A percentile compares a stretch with the other conserved stretches of the same genome.
These are phyloP conservation scores for Eutrigla gurnardus DNA, from an alignment of 2,797 vertebrate genomes.

Conservation along the genomic window DNA sequence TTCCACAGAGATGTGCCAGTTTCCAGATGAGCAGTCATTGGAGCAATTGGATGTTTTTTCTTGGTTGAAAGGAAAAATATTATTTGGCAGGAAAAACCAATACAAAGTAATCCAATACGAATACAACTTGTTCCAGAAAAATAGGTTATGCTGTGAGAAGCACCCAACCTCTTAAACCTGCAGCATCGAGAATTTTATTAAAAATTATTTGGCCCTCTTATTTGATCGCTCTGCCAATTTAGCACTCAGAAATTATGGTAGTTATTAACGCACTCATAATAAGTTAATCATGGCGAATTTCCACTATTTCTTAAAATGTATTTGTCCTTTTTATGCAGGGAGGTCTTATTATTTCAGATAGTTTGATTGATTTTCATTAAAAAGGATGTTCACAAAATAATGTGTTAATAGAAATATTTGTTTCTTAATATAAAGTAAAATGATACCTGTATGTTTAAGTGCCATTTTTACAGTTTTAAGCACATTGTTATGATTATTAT, in stretches of 20 bases:
- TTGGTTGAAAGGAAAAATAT: slow-evolving; percentile 2
- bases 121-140: not conserved
- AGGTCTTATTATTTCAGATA: no score
- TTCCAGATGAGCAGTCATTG: slow-evolving; percentile 12
- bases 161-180: not conserved
- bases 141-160: not conserved
- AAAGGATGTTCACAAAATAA: no score
- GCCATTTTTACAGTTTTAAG: no score
- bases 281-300: no score
- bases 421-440: no score
- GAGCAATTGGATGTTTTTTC: not conserved
- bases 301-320: no score
- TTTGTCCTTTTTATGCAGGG: no score
- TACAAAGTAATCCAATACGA: not conserved
- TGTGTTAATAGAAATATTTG: no score
- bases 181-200: not conserved
- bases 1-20: not conserved
- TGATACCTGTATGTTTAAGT: no score
- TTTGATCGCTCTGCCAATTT: not conserved
- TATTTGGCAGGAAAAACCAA: not conserved
- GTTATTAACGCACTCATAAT: not conserved
- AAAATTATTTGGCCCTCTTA: not conserved
- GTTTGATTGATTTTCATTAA: no score
- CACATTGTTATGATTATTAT: no score
- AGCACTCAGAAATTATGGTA: not conserved